Evolutionary conservation across 2,797 vertebrate genomes (phyloP).

Genomic region (Sebastes umbrosus): DNA sequence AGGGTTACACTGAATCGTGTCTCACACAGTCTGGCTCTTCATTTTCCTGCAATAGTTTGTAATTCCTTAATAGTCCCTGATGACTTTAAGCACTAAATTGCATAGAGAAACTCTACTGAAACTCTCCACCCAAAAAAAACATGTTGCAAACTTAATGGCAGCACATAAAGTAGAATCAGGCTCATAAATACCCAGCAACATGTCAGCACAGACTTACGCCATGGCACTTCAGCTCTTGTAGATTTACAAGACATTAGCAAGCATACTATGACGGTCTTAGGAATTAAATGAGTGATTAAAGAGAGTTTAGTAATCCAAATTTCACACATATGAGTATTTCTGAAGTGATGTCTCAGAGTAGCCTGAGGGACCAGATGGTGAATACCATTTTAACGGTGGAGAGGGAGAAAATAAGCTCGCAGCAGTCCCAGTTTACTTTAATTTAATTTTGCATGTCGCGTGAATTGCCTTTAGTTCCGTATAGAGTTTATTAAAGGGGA

Average conservation of each 20-base stretch:
- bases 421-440: slow-evolving; percentile 49
- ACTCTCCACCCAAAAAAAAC: neutral
- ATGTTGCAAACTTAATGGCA: neutral
- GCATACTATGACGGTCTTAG: slow-evolving; percentile 32
- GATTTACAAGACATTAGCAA: slow-evolving; percentile 55
- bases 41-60: neutral
- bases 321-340: slow-evolving; percentile 63
- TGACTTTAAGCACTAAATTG: neutral
- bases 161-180: neutral
- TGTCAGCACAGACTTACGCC: slow-evolving; percentile 1
- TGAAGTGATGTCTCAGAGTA: slow-evolving; percentile 52
- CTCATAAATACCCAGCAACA: slow-evolving; percentile 1
- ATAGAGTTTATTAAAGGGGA: slow-evolving; percentile 30
- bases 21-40: neutral
- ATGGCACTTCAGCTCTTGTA: slow-evolving; percentile 32
- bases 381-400: slow-evolving; percentile 36
- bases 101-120: neutral
- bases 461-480: slow-evolving; percentile 53
- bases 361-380: slow-evolving; percentile 56
- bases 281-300: slow-evolving; percentile 65
- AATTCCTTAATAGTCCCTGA: neutral
- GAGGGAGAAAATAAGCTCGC: slow-evolving; percentile 21
- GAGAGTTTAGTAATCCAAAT: slow-evolving; percentile 62
- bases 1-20: no score
- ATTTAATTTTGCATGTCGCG: slow-evolving; percentile 53